Evolutionary conservation across 2,888 invertebrate genomes (phyloP).

Genomic region (Xanthia togata): DNA sequence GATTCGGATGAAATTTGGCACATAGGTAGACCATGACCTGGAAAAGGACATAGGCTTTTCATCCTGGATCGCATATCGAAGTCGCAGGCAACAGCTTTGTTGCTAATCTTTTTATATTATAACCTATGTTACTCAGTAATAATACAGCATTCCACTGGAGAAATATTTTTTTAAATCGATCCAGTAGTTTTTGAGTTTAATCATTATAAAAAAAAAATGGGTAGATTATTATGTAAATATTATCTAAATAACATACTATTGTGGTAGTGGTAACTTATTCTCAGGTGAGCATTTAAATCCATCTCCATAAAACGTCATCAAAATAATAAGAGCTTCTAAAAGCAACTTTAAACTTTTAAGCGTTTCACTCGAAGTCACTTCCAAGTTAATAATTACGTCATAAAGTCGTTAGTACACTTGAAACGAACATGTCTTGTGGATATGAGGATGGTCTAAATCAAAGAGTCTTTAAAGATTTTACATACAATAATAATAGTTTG

Average conservation of each 20-base stretch:
- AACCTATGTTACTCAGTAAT: too few species aligned
- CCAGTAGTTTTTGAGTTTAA: too few species aligned
- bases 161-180: too few species aligned
- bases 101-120: too few species aligned
- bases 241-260: neutral
- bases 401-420: conserved; percentile 62
- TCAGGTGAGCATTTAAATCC: conserved; percentile 3
- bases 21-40: too few species aligned
- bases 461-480: neutral
- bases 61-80: too few species aligned
- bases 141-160: too few species aligned
- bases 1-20: too few species aligned
- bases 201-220: too few species aligned
- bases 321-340: conserved; percentile 28
- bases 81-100: too few species aligned
- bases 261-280: neutral
- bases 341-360: conserved; percentile 36
- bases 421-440: conserved; percentile 54
- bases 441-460: conserved; percentile 51
- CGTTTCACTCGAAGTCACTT: conserved; percentile 43
- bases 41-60: too few species aligned
- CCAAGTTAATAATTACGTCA: conserved; percentile 68
- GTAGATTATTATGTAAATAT: too few species aligned
- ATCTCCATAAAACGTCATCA: conserved; percentile 1
- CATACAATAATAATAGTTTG: neutral